phyloP scores from a whole-genome alignment of 2,888 invertebrate species.

The Spisula solida region DNA sequence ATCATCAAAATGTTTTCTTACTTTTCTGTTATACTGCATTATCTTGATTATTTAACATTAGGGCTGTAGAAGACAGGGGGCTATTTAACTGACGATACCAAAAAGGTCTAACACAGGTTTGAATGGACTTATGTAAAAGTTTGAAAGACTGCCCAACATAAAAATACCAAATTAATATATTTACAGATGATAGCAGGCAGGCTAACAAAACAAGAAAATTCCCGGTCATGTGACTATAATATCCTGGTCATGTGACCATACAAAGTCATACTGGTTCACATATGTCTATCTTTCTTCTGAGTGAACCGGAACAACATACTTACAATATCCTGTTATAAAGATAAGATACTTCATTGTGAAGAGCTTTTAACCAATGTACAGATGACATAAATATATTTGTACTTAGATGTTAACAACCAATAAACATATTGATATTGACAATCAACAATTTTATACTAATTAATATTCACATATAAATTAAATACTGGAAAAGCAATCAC shows the following conservation, averaged over 20 bases:
- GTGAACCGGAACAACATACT: not conserved
- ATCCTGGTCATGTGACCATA: constrained; percentile 4
- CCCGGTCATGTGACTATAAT: not conserved
- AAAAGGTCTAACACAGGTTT: too few species aligned
- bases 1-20: too few species aligned
- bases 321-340: not conserved
- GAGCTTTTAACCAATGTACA: not conserved
- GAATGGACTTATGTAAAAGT: too few species aligned
- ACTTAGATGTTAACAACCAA: not conserved
- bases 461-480: not conserved
- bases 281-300: not conserved
- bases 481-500: not conserved
- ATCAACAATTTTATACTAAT: not conserved
- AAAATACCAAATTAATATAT: not conserved
- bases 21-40: too few species aligned
- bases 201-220: not conserved
- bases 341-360: constrained; percentile 6
- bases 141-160: too few species aligned
- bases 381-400: not conserved
- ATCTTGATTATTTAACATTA: too few species aligned
- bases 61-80: too few species aligned
- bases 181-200: not conserved
- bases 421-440: not conserved
- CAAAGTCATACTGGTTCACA: not conserved
- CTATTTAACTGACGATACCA: too few species aligned